phyloP scores from a whole-genome alignment of 2,797 vertebrate genomes.

The Lepidocolaptes lacrymiger region DNA sequence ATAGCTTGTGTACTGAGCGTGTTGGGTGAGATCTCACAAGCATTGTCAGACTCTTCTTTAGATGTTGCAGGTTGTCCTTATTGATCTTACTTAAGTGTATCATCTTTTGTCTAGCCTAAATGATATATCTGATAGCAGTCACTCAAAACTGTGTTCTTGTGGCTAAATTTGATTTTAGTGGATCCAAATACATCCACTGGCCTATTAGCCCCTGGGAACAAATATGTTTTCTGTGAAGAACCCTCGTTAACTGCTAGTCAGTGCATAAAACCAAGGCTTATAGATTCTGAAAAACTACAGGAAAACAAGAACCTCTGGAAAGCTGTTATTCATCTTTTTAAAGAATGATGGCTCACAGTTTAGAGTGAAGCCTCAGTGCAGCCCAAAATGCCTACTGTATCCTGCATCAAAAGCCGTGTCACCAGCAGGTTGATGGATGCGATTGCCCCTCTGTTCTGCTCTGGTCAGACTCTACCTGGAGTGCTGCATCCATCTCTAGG shows the following conservation, averaged over 20 bases:
- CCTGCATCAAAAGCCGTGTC: rapidly evolving
- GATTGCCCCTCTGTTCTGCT: background rate
- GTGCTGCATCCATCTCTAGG: background rate
- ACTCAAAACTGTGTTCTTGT: background rate
- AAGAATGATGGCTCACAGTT: background rate
- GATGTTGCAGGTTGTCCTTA: background rate
- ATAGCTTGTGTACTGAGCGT: background rate
- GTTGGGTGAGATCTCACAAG: background rate
- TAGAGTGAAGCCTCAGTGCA: background rate
- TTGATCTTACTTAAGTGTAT: background rate
- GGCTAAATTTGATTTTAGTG: background rate
- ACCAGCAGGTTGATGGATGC: rapidly evolving
- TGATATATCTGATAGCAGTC: background rate
- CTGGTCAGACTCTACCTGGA: background rate
- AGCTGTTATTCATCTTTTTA: background rate
- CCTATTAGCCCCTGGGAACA: background rate
- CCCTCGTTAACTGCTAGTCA: background rate
- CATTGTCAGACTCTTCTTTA: background rate
- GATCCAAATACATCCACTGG: background rate
- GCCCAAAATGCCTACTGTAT: rapidly evolving
- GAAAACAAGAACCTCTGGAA: background rate
- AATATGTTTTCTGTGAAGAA: background rate
- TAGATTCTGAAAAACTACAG: background rate
- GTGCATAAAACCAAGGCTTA: background rate
- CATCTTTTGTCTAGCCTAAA: background rate